Conservation (phyloP, 2,797 vertebrate genomes). For the Phalloptychus januarius region DNA sequence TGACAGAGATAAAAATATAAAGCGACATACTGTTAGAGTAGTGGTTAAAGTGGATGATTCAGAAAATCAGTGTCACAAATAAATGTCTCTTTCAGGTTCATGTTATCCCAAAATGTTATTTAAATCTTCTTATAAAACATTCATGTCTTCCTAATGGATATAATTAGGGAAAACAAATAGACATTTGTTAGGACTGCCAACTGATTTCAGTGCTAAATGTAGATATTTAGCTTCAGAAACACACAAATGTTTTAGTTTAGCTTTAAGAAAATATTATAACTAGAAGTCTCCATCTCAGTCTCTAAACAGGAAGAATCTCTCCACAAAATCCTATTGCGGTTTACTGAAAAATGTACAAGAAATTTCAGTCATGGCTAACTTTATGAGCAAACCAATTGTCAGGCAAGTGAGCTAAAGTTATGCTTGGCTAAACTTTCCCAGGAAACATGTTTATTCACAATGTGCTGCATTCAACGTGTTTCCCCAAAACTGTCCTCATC, state of each 20-base stretch:
- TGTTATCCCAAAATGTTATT: background rate
- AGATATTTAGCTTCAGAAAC: background rate
- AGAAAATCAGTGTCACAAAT: background rate
- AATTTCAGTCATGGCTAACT: background rate
- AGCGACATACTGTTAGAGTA: background rate
- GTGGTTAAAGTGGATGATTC: background rate
- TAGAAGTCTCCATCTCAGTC: background rate
- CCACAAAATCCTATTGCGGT: background rate
- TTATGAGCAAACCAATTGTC: background rate
- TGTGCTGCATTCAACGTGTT: slow-evolving; percentile 1
- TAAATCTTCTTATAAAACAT: background rate
- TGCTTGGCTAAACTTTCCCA: background rate
- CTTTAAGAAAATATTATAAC: background rate
- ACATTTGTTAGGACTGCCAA: background rate
- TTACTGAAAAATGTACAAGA: background rate
- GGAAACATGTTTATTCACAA: slow-evolving; percentile 4
- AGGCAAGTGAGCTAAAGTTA: background rate
- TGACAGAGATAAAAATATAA: no score
- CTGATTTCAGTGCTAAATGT: background rate
- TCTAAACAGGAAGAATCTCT: background rate
- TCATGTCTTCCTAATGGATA: background rate
- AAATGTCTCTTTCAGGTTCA: background rate
- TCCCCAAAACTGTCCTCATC: slow-evolving; percentile 42
- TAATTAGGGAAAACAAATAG: background rate
- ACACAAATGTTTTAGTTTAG: background rate